Evolutionary conservation across 1,140 invertebrate species (phyloP), one percentile per base, ranked within the genome.

Genomic region (Heliothis virescens): DNA sequence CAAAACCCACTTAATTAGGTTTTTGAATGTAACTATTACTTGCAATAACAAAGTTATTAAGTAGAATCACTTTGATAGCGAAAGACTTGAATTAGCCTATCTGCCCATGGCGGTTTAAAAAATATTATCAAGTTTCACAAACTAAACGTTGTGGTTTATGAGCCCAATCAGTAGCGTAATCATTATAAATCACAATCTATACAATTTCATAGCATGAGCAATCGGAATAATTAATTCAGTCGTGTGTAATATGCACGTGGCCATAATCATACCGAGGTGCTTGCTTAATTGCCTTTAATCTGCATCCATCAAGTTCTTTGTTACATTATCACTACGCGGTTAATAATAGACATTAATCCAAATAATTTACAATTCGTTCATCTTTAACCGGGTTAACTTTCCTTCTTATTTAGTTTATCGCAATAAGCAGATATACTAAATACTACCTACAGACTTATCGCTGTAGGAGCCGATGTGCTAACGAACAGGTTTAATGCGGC

Each of bases 181-280:
- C 15, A 48, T 48, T 48, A 48, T 67, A 48, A 48, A 67, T 60
- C 57, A 60, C 21, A 18, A 60, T 18, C 63, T 47, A 48, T 48
- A 48, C 41, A 48, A 67, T 67, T 21, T 41, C 16, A 48, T 48
- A 48, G 29, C 63, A 67, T 67, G 41, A 67, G 41, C 16, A 67
- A 67, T 48, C 11, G n/a, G 16, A 67, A 48, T 67, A 18, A 65
- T 47, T 67, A 67, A 67, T 67, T 47, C 16, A 67, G 41, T 67
- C 63, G 9, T 67, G 63, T 67, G 63, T 11, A 5, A 18, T 48
- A 67, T 21, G 41, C 63, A 67, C 63, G 63, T 67, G 60, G 63
- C 41, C n/a, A 21, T 48, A 67, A 48, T 67, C 15, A 15, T 34
- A 34, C 3, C 3, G 12, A 21, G 16, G 15, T 48, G 29, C 34